A percentile compares a stretch with the other conserved stretches of the same genome.
These are phyloP conservation scores for Choreutis nemorana DNA, from an alignment of 2,888 invertebrate species.

Conservation along the genomic window DNA sequence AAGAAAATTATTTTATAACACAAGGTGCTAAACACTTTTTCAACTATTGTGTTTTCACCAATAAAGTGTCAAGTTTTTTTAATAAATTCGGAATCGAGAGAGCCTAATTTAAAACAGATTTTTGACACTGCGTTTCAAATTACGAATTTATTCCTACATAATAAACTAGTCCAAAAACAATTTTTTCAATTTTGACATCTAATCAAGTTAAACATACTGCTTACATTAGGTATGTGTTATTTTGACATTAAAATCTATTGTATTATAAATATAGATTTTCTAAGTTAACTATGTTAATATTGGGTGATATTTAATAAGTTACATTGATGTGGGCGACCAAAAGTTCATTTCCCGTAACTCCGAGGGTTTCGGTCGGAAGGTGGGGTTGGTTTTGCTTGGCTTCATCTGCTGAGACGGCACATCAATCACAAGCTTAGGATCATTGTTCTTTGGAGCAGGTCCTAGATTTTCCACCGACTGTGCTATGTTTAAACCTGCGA, in stretches of 20 bases:
- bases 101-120: too few relatives aligned
- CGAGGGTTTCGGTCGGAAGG: constrained; percentile 69
- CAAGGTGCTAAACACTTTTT: too few relatives aligned
- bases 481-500: too few relatives aligned
- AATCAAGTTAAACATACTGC: not conserved
- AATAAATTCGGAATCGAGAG: too few relatives aligned
- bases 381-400: constrained; percentile 15
- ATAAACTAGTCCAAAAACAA: not conserved
- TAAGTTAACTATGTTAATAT: not conserved
- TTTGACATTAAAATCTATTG: too few relatives aligned
- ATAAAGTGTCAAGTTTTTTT: too few relatives aligned
- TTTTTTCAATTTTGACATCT: not conserved
- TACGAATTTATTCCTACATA: not conserved
- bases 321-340: constrained; percentile 88
- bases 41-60: too few relatives aligned
- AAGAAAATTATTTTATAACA: too few relatives aligned
- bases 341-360: constrained; percentile 85
- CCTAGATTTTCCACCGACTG: constrained; percentile 56
- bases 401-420: constrained; percentile 28
- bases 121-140: too few relatives aligned
- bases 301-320: constrained; percentile 17
- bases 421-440: constrained; percentile 17
- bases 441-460: constrained; percentile 33
- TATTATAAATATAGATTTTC: too few relatives aligned
- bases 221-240: too few relatives aligned